Evolutionary conservation across 2,888 invertebrate genomes (phyloP).

Genomic region (Operophtera brumata): DNA sequence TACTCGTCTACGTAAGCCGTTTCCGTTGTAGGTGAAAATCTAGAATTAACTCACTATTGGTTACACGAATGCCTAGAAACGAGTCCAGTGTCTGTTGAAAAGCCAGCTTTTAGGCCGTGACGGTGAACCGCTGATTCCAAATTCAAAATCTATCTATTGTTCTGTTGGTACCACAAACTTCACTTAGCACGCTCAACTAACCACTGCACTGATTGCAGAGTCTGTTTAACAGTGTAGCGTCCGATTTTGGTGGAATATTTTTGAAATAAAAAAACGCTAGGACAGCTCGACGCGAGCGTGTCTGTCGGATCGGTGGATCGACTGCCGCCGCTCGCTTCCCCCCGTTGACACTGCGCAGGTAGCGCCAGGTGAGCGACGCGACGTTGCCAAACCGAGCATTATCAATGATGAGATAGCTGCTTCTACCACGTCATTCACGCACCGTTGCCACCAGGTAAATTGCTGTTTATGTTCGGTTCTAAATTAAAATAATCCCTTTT

Average conservation of each 20-base stretch:
- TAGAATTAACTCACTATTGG: conserved; percentile 72
- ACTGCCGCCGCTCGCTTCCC: conserved; percentile 67
- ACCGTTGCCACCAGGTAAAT: conserved; percentile 58
- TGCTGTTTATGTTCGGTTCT: conserved; percentile 43
- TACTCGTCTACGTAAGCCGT: conserved; percentile 76
- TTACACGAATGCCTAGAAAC: conserved; percentile 54
- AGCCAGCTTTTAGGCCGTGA: conserved; percentile 49
- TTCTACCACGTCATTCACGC: conserved; percentile 58
- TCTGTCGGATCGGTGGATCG: conserved; percentile 66
- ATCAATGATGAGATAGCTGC: conserved; percentile 77
- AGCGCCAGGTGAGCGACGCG: conserved; percentile 77
- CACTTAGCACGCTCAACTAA: conserved; percentile 43
- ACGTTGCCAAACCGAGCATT: conserved; percentile 78
- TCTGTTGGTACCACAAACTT: conserved; percentile 40
- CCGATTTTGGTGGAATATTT: conserved; percentile 54
- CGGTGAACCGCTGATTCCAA: conserved; percentile 50
- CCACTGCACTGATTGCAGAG: conserved; percentile 38
- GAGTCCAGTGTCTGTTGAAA: conserved; percentile 44
- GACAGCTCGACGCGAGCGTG: conserved; percentile 60
- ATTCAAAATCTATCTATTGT: conserved; percentile 40
- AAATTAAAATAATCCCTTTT: conserved; percentile 35
- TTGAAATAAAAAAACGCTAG: conserved; percentile 42
- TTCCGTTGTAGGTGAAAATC: conserved; percentile 77
- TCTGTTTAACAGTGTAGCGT: conserved; percentile 39
- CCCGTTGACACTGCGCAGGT: conserved; percentile 78